Evolutionary conservation across 53 echinoderm and acorn worm genomes (phyloP), one percentile per base, ranked within the genome.

Genomic region (Patiria pectinifera): DNA sequence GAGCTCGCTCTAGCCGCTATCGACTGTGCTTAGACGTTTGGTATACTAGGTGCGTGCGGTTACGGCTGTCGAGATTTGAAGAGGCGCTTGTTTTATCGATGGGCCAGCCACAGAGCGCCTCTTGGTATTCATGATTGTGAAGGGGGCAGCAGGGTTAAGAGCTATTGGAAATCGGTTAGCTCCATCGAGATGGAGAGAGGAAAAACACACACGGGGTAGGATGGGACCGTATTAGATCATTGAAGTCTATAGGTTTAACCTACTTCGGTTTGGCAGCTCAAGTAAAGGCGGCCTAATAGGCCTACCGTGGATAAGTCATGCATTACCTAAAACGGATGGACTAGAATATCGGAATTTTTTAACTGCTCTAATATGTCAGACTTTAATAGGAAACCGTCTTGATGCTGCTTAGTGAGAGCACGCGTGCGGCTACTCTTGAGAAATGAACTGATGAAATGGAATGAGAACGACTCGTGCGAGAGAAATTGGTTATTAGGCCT

Each of bases 81-180:
- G 78, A 77, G 87, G 87, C 87, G 76, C 78, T 87, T 77, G 76
- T 78, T 26, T 59, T 87, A 78, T 76, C 21, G 87, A 62, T 60
- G 87, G 77, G 13, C 77, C 87, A 19, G 78, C n/a, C 25, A 59
- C 14, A 35, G 62, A 35, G 46, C 3, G 19, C 76, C 78, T 77
- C 87, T 77, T 23, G 2, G 49, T 35, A 45, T 25, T 59, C 59
- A 14, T 23, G 76, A 44, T 2, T 58, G 58, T 82, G 58, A 22
- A 82, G 18, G 69, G 76, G 76, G 62, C 58, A 74, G 46, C 21
- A 47, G 12, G 60, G 60, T 14, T 46, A 75, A 83, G 80, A 74
- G 47, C 25, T 74, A 86, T 86, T 75, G 86, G 86, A 86, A 86
- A 86, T 86, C 86, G 25, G 58, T 86, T 72, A 10, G 86, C 49